These are phyloP conservation scores for Danaus melanippus DNA, from an alignment of 1,140 invertebrate genomes.

Conservation along the genomic window DNA sequence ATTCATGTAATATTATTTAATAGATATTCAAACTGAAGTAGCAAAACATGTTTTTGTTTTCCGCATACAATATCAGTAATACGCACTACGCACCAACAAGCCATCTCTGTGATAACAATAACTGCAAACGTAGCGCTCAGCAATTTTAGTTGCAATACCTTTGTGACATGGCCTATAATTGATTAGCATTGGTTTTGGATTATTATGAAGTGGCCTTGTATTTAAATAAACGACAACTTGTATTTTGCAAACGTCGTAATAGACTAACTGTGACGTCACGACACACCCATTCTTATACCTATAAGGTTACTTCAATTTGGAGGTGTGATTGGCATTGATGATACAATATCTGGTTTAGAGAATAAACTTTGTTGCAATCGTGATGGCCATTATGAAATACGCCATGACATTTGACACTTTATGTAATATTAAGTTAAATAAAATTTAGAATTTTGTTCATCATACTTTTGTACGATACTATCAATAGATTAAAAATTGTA, in stretches of 20 bases:
- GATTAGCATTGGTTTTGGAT: constrained; percentile 30
- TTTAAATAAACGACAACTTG: constrained; percentile 62
- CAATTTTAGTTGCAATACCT: constrained; percentile 19
- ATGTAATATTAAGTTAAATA: no score
- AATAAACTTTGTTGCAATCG: no score
- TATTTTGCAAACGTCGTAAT: constrained; percentile 31
- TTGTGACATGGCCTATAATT: constrained; percentile 35
- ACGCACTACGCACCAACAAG: constrained; percentile 30
- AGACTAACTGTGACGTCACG: constrained; percentile 52
- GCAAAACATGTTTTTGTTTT: constrained; percentile 28
- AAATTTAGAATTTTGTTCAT: no score
- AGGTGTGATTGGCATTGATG: no score
- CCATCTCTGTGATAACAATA: constrained; percentile 32
- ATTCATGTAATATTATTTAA: no score
- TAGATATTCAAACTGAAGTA: no score
- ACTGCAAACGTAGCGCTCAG: constrained; percentile 19
- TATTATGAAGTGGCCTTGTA: constrained; percentile 49
- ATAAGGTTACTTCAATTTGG: constrained; percentile 29
- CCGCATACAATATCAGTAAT: constrained; percentile 17
- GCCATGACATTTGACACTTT: no score
- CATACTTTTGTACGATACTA: no score
- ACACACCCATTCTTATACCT: constrained; percentile 64
- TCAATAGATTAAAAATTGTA: no score
- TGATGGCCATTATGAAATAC: no score
- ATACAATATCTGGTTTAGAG: no score